Conservation (phyloP, 2,888 invertebrate species). For the Yponomeuta evonymella region DNA sequence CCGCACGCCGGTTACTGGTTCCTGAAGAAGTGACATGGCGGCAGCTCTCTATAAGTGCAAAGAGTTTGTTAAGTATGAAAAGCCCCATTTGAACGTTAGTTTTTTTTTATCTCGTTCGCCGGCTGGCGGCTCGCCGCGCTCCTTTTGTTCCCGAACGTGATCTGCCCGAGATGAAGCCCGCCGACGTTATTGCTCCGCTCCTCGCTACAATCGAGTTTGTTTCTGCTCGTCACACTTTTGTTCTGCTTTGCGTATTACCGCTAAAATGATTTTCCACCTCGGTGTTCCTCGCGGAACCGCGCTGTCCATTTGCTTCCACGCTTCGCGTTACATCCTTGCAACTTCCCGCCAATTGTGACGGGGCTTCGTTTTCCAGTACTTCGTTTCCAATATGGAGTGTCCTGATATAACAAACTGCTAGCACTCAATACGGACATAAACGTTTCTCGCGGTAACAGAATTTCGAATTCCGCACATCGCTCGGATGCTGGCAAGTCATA, state of each 20-base stretch:
- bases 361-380: slow-evolving; percentile 25
- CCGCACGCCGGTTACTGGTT: no score
- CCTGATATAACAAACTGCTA: slow-evolving; percentile 49
- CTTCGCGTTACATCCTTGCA: not conserved
- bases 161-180: slow-evolving; percentile 65
- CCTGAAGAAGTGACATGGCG: not conserved
- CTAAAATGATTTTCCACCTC: slow-evolving; percentile 47
- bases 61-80: slow-evolving; percentile 65
- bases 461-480: slow-evolving; percentile 5
- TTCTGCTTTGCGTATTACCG: slow-evolving; percentile 46
- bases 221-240: slow-evolving; percentile 52
- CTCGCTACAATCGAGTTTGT: slow-evolving; percentile 59
- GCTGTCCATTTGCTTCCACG: not conserved
- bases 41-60: slow-evolving; percentile 42
- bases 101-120: slow-evolving; percentile 62
- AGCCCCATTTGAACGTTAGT: slow-evolving; percentile 59
- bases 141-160: slow-evolving; percentile 71
- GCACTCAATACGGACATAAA: slow-evolving; percentile 43
- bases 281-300: slow-evolving; percentile 20
- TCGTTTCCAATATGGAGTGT: slow-evolving; percentile 51
- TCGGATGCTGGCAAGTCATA: not conserved
- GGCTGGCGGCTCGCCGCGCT: slow-evolving; percentile 46
- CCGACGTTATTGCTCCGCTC: slow-evolving; percentile 58
- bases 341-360: not conserved
- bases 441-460: slow-evolving; percentile 32